A percentile compares a stretch with the other conserved stretches of the same genome.
Conservation (phyloP, 1,140 invertebrate genomes). For the Drosophila nannoptera region DNA sequence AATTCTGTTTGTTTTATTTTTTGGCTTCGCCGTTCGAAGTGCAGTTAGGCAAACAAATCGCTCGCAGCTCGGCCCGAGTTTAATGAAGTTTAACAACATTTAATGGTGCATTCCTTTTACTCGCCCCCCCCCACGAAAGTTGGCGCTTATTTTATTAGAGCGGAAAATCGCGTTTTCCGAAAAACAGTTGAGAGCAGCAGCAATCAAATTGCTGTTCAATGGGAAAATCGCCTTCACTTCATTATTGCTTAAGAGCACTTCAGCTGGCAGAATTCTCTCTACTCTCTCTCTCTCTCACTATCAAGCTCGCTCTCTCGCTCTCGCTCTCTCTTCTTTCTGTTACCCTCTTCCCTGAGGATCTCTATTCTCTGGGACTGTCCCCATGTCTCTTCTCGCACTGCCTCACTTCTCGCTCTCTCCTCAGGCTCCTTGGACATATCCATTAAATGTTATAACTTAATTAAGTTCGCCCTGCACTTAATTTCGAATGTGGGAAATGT, state of each 20-base stretch:
- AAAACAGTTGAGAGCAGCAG: constrained; percentile 20
- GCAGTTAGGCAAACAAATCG: constrained; percentile 28
- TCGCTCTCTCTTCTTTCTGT: too few species aligned
- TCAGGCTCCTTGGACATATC: too few species aligned
- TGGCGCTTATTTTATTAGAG: constrained; percentile 63
- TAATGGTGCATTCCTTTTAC: constrained; percentile 58
- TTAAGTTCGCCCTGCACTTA: constrained; percentile 48
- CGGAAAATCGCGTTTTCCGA: constrained; percentile 56
- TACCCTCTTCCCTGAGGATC: too few species aligned
- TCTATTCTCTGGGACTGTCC: too few species aligned
- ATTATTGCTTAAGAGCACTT: constrained; percentile 5
- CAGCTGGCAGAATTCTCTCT: background rate
- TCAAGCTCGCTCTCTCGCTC: too few species aligned
- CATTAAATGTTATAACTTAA: constrained; percentile 29
- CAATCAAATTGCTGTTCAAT: background rate
- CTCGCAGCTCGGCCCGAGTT: constrained; percentile 24
- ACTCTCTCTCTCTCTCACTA: too few species aligned
- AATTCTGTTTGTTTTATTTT: constrained; percentile 10
- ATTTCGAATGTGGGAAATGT: constrained; percentile 46
- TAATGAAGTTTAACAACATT: constrained; percentile 56
- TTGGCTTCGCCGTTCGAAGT: constrained; percentile 21
- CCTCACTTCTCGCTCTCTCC: too few species aligned
- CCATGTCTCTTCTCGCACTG: too few species aligned
- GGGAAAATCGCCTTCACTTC: constrained; percentile 12
- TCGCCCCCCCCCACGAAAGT: constrained; percentile 37